Conservation (phyloP, 2,888 invertebrate genomes). For the Hylaea fasciaria region DNA sequence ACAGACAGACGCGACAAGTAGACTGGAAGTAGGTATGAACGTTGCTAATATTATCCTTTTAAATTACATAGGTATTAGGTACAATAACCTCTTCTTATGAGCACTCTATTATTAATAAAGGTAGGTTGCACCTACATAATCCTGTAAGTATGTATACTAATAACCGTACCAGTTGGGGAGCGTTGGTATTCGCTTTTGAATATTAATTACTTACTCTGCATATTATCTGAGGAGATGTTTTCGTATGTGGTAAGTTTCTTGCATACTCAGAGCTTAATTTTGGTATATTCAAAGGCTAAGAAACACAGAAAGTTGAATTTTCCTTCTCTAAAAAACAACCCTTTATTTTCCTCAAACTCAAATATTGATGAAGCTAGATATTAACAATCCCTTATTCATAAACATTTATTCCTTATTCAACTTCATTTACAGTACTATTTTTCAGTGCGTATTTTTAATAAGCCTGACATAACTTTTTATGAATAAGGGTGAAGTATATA, state of each 20-base stretch:
- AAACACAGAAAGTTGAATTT: background rate
- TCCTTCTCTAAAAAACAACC: too few species aligned
- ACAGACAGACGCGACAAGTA: background rate
- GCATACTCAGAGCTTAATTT: conserved; percentile 1
- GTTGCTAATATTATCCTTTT: background rate
- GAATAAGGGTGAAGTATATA: too few species aligned
- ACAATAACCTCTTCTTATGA: conserved; percentile 25
- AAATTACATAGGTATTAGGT: conserved; percentile 4
- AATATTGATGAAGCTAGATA: too few species aligned
- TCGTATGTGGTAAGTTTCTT: conserved; percentile 3
- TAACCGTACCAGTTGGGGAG: conserved; percentile 30
- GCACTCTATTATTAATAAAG: conserved; percentile 31
- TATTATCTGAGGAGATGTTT: conserved; percentile 2
- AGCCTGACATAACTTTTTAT: too few species aligned
- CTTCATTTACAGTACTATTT: too few species aligned
- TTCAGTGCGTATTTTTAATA: too few species aligned
- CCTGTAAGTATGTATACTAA: conserved; percentile 31
- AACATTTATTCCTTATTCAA: too few species aligned
- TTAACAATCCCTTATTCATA: too few species aligned
- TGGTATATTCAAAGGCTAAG: background rate
- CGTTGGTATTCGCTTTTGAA: conserved; percentile 43
- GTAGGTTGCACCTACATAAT: conserved; percentile 28
- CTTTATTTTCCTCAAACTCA: too few species aligned
- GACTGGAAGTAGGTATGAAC: conserved; percentile 1
- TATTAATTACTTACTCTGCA: conserved; percentile 42